Conservation (phyloP, 2,113 vertebrate genomes). For the Chloropsis hardwickii region DNA sequence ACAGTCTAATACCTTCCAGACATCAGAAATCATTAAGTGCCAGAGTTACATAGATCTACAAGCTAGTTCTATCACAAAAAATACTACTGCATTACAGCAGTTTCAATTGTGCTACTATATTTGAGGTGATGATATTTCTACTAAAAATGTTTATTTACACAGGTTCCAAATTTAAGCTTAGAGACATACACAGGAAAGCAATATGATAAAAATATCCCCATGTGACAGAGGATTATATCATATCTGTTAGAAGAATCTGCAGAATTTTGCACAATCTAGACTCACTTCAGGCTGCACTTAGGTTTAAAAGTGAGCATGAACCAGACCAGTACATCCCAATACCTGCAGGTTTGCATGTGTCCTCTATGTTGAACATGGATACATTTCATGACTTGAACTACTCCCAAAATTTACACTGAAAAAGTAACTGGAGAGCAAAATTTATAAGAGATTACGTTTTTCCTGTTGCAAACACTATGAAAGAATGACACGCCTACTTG, state of each 20-base stretch:
- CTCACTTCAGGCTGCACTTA: neutral
- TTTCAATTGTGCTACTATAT: constrained; percentile 7
- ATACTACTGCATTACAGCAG: constrained; percentile 19
- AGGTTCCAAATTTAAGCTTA: neutral
- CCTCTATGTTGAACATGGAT: neutral
- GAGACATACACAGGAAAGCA: neutral
- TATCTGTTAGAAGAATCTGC: neutral
- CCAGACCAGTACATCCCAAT: neutral
- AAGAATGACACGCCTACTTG: neutral
- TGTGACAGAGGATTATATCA: neutral
- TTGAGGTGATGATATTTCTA: neutral
- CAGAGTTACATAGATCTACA: constrained; percentile 4
- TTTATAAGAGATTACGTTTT: neutral
- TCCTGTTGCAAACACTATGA: neutral
- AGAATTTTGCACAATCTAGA: neutral
- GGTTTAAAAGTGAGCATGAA: neutral
- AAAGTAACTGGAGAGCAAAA: neutral
- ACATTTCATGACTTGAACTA: neutral
- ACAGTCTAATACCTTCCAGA: constrained; percentile 65
- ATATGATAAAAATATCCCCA: neutral
- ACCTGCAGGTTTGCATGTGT: neutral
- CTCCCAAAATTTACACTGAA: neutral
- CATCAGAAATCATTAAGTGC: constrained; percentile 58
- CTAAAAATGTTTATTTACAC: constrained; percentile 21
- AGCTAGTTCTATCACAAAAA: constrained; percentile 41